Base-by-base conservation (phyloP, 2,113 vertebrate genomes). In the Scolopax mira region DNA sequence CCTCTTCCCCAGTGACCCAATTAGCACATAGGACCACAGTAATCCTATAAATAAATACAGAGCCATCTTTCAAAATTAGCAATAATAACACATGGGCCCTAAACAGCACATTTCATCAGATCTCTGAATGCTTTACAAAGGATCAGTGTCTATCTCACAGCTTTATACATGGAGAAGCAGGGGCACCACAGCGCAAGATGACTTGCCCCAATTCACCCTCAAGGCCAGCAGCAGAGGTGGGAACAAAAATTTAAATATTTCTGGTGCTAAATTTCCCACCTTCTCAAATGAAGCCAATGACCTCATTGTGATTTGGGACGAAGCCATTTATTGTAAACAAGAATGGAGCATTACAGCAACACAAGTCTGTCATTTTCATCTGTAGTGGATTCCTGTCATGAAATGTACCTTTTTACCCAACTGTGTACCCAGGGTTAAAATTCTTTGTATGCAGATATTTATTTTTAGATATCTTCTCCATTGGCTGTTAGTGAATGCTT, bases 361-460 rank as follows among this genome's bases (percentile, higher is more conserved):
- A 37, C 52, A 86, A 72, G 69, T 91, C 85, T 72, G 85, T 75
- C 62, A 35, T 92, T 86, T 87, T 61, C 66, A 52, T 81, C 60
- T 84, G 67, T 83, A 90, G 84, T 61, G 39, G 79, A 88, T 94
- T 90, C 84, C 81, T 91, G 44, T 30, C 60, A 42, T 72, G 42
- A 69, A 65, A 54, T n/a, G 54, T 94, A 30, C n/a, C 77, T 96
- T 61, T 84, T 89, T 58, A n/a, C n/a, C 51, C 35, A 77, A 44
- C 48, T 57, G 30, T 52, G 3, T 88, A 85, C 31, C 62, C 39
- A 72, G 93, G 66, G 83, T 96, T 93, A 96, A 75, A 97, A 94
- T 70, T 94, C 94, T 95, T 91, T 79, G 11, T 70, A 94, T 82
- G 78, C 55, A 96, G 83, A 69, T 96, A 62, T 97, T 96, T 97